Conservation (phyloP, 2,797 vertebrate genomes). For the Cryptoprocta ferox region DNA sequence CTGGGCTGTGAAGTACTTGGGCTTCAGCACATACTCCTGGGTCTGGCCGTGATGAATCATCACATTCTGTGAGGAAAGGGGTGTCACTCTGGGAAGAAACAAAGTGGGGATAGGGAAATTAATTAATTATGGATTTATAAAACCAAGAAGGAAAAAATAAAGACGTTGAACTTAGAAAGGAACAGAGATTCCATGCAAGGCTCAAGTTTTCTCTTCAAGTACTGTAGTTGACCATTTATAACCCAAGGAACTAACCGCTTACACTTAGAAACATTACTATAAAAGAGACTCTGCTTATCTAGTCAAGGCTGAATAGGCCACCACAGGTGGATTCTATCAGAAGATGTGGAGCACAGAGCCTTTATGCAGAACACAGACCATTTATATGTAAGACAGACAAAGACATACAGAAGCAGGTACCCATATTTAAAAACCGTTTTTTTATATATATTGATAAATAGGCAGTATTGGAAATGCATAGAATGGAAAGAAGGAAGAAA, state of each 20-base stretch:
- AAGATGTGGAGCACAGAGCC: not conserved
- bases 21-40: conserved; percentile 94
- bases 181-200: not conserved
- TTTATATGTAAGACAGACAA: not conserved
- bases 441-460: not conserved
- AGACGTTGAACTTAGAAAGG: not conserved
- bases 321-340: not conserved
- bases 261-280: not conserved
- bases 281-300: not conserved
- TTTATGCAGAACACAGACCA: not conserved
- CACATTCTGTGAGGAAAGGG: conserved; percentile 88
- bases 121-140: conserved; percentile 34
- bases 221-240: not conserved
- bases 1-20: conserved; percentile 92
- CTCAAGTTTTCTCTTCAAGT: not conserved
- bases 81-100: conserved; percentile 88
- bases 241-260: not conserved
- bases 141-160: not conserved
- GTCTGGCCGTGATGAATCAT: conserved; percentile 91
- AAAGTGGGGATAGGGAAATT: conserved; percentile 48
- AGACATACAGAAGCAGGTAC: not conserved
- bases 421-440: not conserved
- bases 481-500: not conserved
- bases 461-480: not conserved
- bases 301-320: not conserved